Conservation (phyloP, 2,113 vertebrate species). For the Corydoras maculifer region DNA sequence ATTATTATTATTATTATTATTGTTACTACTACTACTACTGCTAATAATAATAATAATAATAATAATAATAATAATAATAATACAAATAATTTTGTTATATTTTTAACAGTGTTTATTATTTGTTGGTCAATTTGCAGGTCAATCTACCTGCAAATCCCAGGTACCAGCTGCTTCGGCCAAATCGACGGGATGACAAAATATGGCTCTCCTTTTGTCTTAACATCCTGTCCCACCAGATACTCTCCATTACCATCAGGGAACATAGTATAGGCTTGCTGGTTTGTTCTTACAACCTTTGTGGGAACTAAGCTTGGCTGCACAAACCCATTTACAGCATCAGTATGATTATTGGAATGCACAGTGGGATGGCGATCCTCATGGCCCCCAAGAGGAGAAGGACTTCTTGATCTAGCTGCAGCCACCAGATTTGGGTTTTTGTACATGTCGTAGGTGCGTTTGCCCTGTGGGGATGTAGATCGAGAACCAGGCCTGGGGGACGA, state of each 20-base stretch:
- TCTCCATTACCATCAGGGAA: slow-evolving; percentile 73
- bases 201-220: slow-evolving; percentile 78
- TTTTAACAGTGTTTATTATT: background rate
- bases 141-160: slow-evolving; percentile 88
- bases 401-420: slow-evolving; percentile 79
- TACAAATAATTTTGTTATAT: background rate
- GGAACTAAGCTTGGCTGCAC: slow-evolving; percentile 73
- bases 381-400: slow-evolving; percentile 80
- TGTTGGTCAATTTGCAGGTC: too few relatives aligned
- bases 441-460: slow-evolving; percentile 93
- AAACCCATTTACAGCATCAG: slow-evolving; percentile 78
- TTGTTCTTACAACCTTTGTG: slow-evolving; percentile 86
- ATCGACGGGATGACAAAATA: slow-evolving; percentile 83
- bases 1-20: too few relatives aligned
- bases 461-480: slow-evolving; percentile 87
- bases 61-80: too few relatives aligned
- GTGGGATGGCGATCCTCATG: slow-evolving; percentile 69
- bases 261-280: slow-evolving; percentile 76
- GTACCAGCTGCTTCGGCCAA: slow-evolving; percentile 88
- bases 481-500: slow-evolving; percentile 84
- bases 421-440: slow-evolving; percentile 70
- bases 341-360: slow-evolving; percentile 61
- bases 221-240: slow-evolving; percentile 83
- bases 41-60: too few relatives aligned
- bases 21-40: too few relatives aligned